Evolutionary conservation across 2,888 invertebrate genomes (phyloP).

Genomic region (Sarcophaga subvicina): DNA sequence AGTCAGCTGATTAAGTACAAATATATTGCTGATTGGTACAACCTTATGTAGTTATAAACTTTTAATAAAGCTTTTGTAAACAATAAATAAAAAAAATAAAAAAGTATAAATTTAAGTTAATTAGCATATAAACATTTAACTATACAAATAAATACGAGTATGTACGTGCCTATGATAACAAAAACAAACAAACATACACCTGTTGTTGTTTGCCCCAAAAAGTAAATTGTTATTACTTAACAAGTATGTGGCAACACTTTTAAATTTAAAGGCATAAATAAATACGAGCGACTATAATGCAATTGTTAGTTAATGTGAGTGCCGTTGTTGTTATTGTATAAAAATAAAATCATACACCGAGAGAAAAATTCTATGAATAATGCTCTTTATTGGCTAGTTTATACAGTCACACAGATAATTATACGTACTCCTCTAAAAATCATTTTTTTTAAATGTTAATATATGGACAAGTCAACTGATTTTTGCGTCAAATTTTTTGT

Average conservation of each 20-base stretch:
- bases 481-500: too few relatives aligned
- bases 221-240: constrained; percentile 20
- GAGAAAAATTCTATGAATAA: too few relatives aligned
- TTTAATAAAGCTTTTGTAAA: neutral
- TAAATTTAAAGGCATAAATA: neutral
- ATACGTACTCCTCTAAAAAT: too few relatives aligned
- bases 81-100: neutral
- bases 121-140: constrained; percentile 24
- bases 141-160: neutral
- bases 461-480: too few relatives aligned
- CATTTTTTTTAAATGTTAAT: too few relatives aligned
- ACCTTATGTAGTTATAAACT: neutral
- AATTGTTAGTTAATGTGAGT: too few relatives aligned
- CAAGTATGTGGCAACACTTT: constrained; percentile 38
- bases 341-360: too few relatives aligned
- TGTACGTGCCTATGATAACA: neutral
- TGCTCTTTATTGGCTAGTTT: neutral
- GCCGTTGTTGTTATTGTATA: too few relatives aligned
- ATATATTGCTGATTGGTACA: neutral
- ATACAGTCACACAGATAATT: too few relatives aligned
- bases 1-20: too few relatives aligned
- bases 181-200: constrained; percentile 3
- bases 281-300: neutral
- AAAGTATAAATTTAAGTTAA: neutral
- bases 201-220: constrained; percentile 11